A percentile compares a stretch with the other conserved stretches of the same genome.
These are phyloP conservation scores for Varanus komodoensis DNA, from an alignment of 2,113 vertebrate genomes.

Conservation along the genomic window DNA sequence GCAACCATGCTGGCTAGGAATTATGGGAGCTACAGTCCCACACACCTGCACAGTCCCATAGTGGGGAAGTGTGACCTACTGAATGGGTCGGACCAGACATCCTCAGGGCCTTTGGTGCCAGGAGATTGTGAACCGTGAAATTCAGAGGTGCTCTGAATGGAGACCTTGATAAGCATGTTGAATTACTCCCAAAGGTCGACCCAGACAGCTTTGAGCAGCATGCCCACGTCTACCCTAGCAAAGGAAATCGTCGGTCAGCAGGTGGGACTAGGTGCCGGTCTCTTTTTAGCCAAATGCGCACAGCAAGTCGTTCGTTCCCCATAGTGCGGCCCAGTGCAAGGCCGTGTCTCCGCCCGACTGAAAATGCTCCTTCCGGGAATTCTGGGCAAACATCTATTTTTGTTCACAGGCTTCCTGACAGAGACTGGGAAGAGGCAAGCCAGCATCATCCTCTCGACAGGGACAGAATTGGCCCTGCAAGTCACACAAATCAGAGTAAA, in stretches of 20 bases:
- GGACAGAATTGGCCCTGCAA: slow-evolving; percentile 91
- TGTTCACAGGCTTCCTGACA: slow-evolving; percentile 90
- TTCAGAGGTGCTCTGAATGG: no score
- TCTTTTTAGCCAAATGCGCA: slow-evolving; percentile 20
- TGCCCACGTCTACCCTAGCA: no score
- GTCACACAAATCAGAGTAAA: slow-evolving; percentile 96
- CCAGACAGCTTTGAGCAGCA: no score
- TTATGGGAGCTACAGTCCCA: no score
- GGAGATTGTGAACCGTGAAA: no score
- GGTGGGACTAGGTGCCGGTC: background rate
- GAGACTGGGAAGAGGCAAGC: slow-evolving; percentile 93
- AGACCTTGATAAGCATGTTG: no score
- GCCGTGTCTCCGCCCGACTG: background rate
- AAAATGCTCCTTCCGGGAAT: background rate
- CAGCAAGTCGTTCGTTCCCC: background rate
- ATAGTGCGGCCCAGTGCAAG: background rate
- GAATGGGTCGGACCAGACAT: background rate
- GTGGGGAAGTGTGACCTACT: no score
- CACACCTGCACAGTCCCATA: no score
- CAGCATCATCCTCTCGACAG: slow-evolving; percentile 92
- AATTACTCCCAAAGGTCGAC: no score
- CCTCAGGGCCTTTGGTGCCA: background rate
- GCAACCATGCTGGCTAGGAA: no score
- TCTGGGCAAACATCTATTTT: background rate
- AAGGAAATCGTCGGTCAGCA: background rate